Percentiles rank a stretch among this genome's conserved stretches.
phyloP scores from a whole-genome alignment of 2,888 invertebrate species.

The Nomada ferruginata region DNA sequence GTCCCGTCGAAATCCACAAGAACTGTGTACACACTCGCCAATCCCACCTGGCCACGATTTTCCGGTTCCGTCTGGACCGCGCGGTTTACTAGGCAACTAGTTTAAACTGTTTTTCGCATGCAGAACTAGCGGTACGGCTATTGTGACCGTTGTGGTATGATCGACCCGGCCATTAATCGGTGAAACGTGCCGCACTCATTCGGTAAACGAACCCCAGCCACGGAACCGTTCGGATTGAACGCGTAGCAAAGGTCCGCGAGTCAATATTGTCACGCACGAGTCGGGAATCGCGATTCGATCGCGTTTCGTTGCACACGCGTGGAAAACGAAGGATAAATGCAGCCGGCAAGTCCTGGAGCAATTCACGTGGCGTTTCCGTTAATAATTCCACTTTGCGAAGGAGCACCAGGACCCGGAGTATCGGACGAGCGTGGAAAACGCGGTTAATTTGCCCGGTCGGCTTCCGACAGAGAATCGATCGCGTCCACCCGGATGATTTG shows the following conservation, averaged over 20 bases:
- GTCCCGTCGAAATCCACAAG: constrained; percentile 21
- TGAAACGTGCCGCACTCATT: constrained; percentile 50
- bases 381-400: constrained; percentile 33
- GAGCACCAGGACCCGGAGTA: neutral
- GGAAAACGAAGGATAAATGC: neutral
- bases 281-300: constrained; percentile 16
- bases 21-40: neutral
- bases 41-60: constrained; percentile 1
- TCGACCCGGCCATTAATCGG: constrained; percentile 55
- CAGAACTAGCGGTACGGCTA: constrained; percentile 45
- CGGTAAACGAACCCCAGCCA: constrained; percentile 53
- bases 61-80: neutral
- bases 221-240: constrained; percentile 13
- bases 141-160: constrained; percentile 45
- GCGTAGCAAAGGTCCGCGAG: constrained; percentile 23
- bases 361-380: constrained; percentile 44
- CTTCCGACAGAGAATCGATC: constrained; percentile 27
- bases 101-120: constrained; percentile 32
- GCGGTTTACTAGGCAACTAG: neutral
- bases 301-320: neutral
- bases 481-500: neutral
- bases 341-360: constrained; percentile 11
- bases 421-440: constrained; percentile 21
- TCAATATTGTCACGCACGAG: constrained; percentile 58
- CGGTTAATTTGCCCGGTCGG: constrained; percentile 27